Base-by-base conservation (phyloP, 2,113 vertebrate genomes). In the Rhinopomastus cyanomelas region DNA sequence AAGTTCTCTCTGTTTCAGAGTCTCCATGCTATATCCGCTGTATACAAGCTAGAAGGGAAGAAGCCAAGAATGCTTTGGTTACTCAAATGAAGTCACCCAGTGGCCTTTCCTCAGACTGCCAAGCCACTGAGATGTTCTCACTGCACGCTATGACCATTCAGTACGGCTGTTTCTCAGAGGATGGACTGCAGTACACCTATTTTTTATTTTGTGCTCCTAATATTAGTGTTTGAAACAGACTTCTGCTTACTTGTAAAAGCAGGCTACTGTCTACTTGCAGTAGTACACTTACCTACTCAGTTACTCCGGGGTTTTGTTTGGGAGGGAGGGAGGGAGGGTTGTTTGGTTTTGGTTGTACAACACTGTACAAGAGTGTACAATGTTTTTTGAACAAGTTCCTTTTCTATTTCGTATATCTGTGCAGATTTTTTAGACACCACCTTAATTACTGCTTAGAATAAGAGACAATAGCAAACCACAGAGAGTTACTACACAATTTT, bases 1-100 rank as follows among this genome's bases (percentile, higher is more conserved):
- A 34, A 99, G 98, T 88, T 99, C 98, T 77, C 98, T 97, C 92
- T 99, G 98, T 77, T 97, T 98, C 90, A 99, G 93, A 12, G 97
- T 98, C 91, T 99, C 99, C 97, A 98, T 98, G 97, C 98, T 99
- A 93, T 99, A 98, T 75, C 98, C 98, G 30, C 96, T 99, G 97
- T 99, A 99, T 87, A 99, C 98, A 85, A 99, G 97, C 99, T 99
- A 93, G 11, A 93, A 76, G 21, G 39, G 12, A 77, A 92, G 37
- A 93, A 92, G 65, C 2, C 18, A 79, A 74, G 37, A 81, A n/a
- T 62, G 51, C 51, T 48, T 53, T 66, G 30, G 57, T 94, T 89
- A 92, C 74, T 4, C 36, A 46, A 72, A 66, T 16, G 32, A 87
- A 34, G 18, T 81, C 12, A 51, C 12, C 46, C 12, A 44, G 2